phyloP scores from a whole-genome alignment of 2,888 invertebrate species.

The Metalampra italica region DNA sequence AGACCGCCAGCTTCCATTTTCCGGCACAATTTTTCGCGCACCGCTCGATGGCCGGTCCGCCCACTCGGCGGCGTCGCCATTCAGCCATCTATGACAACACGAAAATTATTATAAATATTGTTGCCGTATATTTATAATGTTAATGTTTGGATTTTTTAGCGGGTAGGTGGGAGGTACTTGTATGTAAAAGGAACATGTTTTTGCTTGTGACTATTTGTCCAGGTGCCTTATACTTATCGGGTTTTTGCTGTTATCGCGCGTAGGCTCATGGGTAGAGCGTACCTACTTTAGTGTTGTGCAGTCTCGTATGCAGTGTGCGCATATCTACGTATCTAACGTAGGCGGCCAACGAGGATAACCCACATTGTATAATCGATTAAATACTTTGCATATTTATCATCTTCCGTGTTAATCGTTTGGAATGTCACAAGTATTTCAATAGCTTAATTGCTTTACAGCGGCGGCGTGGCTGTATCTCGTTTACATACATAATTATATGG shows the following conservation, averaged over 20 bases:
- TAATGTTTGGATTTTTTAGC: neutral
- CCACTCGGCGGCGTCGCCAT: constrained; percentile 65
- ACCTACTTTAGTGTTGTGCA: no score
- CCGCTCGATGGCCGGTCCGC: constrained; percentile 52
- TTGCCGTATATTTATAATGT: constrained; percentile 2
- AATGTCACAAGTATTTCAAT: neutral
- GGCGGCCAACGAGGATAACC: constrained; percentile 33
- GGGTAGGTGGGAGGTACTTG: neutral
- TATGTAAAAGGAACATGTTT: neutral
- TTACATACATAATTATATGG: no score
- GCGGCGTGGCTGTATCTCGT: no score
- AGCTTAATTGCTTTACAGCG: no score
- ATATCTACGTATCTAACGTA: neutral
- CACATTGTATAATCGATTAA: constrained; percentile 24
- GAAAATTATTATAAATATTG: constrained; percentile 9
- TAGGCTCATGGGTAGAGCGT: constrained; percentile 23
- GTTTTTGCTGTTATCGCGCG: constrained; percentile 34
- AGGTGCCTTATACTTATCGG: constrained; percentile 29
- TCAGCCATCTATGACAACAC: constrained; percentile 55
- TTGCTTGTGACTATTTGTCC: constrained; percentile 20
- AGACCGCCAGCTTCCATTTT: constrained; percentile 65
- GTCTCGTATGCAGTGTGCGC: neutral
- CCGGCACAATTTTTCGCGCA: constrained; percentile 48
- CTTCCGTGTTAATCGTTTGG: constrained; percentile 22
- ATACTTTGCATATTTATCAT: constrained; percentile 36